These are phyloP conservation scores for Epinotia bilunana DNA, from an alignment of 2,888 invertebrate species.

Conservation along the genomic window DNA sequence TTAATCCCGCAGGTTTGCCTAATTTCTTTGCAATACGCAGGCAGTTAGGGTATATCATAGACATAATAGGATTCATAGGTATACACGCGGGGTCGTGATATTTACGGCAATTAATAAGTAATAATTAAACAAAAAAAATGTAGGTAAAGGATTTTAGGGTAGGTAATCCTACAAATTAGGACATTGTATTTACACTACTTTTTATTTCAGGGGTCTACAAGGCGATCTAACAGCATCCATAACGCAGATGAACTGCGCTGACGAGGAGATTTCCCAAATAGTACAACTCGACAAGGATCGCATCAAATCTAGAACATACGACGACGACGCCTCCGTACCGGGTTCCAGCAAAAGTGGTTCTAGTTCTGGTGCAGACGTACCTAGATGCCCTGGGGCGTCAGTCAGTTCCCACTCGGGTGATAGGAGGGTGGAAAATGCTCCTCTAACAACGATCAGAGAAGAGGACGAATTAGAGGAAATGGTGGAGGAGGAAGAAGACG, in stretches of 20 bases:
- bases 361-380: slow-evolving; percentile 24
- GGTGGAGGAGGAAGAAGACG: slow-evolving; percentile 52
- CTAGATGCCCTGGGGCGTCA: background rate
- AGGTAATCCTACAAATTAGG: no score
- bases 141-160: no score
- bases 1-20: no score
- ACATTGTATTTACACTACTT: no score
- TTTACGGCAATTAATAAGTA: no score
- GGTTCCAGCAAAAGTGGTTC: slow-evolving; percentile 21
- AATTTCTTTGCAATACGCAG: no score
- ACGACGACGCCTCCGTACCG: background rate
- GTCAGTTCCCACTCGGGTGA: background rate
- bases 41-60: no score
- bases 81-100: no score
- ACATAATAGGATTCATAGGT: no score
- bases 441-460: slow-evolving; percentile 64
- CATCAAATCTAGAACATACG: slow-evolving; percentile 55
- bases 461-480: slow-evolving; percentile 57
- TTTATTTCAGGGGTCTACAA: slow-evolving; percentile 58
- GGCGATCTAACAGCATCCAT: slow-evolving; percentile 60
- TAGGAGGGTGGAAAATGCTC: slow-evolving; percentile 42
- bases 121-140: no score
- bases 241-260: slow-evolving; percentile 62
- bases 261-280: slow-evolving; percentile 64
- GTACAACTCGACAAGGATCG: slow-evolving; percentile 67